Conservation (phyloP, 2,797 vertebrate species). For the Pyrocephalus nanus region DNA sequence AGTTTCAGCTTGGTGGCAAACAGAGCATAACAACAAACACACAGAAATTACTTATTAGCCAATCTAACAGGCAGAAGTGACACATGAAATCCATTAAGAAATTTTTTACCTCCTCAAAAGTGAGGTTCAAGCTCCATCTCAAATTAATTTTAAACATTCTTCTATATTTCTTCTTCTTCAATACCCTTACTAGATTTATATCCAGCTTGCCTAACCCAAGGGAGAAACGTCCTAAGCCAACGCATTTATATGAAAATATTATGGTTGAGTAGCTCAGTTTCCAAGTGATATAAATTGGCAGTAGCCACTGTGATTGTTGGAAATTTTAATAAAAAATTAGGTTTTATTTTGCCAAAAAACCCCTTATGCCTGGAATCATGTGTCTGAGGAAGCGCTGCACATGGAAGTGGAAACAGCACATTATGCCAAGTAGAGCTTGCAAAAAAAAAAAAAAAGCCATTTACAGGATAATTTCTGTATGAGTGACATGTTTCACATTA, state of each 20-base stretch:
- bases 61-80: not conserved
- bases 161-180: not conserved
- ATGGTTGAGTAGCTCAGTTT: not conserved
- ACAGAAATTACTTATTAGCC: not conserved
- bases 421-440: not conserved
- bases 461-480: not conserved
- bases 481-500: not conserved
- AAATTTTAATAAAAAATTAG: conserved; percentile 19
- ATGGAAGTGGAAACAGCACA: not conserved
- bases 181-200: not conserved
- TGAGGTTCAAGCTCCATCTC: not conserved
- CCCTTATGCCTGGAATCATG: not conserved
- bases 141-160: not conserved
- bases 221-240: not conserved
- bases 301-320: not conserved
- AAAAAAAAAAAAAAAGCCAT: not conserved
- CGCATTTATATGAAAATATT: conserved; percentile 25
- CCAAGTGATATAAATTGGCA: conserved; percentile 27
- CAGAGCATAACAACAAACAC: not conserved
- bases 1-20: not conserved
- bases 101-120: not conserved
- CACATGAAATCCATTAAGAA: not conserved
- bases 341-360: not conserved
- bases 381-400: not conserved
- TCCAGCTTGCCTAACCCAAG: not conserved